Evolutionary conservation across 2,113 vertebrate species (phyloP).

Genomic region (Paramormyrops kingsleyae): DNA sequence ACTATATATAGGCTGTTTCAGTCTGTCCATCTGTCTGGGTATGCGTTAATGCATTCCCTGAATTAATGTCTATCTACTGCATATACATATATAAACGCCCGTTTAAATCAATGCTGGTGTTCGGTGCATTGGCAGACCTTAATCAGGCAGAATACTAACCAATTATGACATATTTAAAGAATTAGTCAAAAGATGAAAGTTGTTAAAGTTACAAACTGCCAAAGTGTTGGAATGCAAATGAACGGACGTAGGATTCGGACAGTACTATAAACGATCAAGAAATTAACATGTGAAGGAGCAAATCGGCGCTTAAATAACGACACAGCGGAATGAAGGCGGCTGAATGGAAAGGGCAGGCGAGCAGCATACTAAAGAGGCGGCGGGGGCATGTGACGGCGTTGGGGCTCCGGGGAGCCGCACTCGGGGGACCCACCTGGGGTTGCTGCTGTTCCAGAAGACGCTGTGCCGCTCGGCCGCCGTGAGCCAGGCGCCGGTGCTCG

Average conservation of each 20-base stretch:
- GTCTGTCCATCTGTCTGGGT: conserved; percentile 12
- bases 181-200: background rate
- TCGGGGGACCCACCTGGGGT: conserved; percentile 55
- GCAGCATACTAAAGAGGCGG: conserved; percentile 2
- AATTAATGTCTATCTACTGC: background rate
- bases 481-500: conserved; percentile 50
- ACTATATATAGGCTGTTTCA: conserved; percentile 13
- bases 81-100: background rate
- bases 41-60: background rate
- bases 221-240: background rate
- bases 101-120: background rate
- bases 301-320: background rate
- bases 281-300: background rate
- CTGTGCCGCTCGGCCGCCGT: conserved; percentile 60
- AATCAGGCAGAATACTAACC: background rate
- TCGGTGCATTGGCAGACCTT: background rate
- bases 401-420: background rate
- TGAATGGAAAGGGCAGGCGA: background rate
- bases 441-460: conserved; percentile 68
- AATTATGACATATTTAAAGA: background rate
- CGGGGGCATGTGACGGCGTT: background rate
- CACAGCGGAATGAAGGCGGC: background rate
- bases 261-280: background rate
- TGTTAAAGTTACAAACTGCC: background rate
- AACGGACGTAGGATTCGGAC: background rate